Conservation (phyloP, 1,140 invertebrate species). For the Scaptomyza hsui region DNA sequence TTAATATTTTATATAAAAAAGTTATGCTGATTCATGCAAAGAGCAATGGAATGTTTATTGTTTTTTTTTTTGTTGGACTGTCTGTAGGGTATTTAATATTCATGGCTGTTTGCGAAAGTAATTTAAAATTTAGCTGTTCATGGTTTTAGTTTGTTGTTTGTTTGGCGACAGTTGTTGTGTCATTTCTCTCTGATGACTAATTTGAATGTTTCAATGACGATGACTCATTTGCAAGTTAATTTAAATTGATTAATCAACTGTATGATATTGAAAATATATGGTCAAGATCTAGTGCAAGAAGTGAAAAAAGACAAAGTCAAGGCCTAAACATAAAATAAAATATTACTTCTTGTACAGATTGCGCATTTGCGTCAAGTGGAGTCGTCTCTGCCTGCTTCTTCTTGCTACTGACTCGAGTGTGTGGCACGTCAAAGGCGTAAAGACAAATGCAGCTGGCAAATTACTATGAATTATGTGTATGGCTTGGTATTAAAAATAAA, state of each 20-base stretch:
- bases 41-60: neutral
- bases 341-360: constrained; percentile 50
- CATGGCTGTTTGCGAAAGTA: neutral
- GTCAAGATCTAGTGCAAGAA: constrained; percentile 41
- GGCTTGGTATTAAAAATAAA: constrained; percentile 76
- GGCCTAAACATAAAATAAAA: constrained; percentile 4
- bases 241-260: constrained; percentile 54
- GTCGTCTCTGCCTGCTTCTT: neutral
- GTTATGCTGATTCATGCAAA: neutral
- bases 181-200: constrained; percentile 59
- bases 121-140: constrained; percentile 21
- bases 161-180: constrained; percentile 34
- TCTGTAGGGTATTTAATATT: constrained; percentile 10
- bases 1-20: neutral
- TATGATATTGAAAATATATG: constrained; percentile 25
- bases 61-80: neutral
- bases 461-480: constrained; percentile 75
- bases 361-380: constrained; percentile 59
- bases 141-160: neutral
- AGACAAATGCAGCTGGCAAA: constrained; percentile 73
- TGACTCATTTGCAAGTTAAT: constrained; percentile 48
- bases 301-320: constrained; percentile 48
- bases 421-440: constrained; percentile 40
- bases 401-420: neutral
- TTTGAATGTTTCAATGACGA: constrained; percentile 24